Evolutionary conservation across 2,888 invertebrate genomes (phyloP), one percentile per base, ranked within the genome.

Genomic region (Hedya salicella): DNA sequence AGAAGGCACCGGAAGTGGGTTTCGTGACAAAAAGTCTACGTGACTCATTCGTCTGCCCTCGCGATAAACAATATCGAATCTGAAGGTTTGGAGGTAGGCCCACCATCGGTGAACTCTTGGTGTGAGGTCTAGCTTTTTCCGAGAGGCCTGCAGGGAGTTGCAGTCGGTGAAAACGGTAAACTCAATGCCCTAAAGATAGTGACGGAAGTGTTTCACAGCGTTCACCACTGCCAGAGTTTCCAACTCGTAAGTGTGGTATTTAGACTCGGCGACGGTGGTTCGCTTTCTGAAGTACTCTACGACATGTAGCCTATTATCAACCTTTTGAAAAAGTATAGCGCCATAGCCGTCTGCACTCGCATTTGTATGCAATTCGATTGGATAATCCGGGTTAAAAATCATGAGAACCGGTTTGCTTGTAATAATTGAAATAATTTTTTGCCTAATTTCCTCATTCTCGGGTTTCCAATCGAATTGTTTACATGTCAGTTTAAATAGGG

Each of bases 31-130:
- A 25, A 25, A 25, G 6, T 25, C 25, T 3, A 6, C 25, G 6
- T 25, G 59, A 36, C n/a, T 9, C 59, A 59, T 59, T 9, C 3
- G 6, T 19, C 48, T 59, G n/a, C 59, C 59, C 11, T 9, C n/a
- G 5, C 46, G 9, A 11, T 60, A 36, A 9, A 48, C 13, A 11
- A 60, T 39, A 11, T 60, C 59, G 11, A 60, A 60, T 2, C 49
- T 39, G 25, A 60, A 60, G 3, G 14, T n/a, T 17, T 60, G 59
- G 0, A 60, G 32, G 9, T 40, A 59, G 1, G 21, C 36, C 48
- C 59, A 59, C 59, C 59, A 59, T 13, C 59, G 36, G 21, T 59
- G 59, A 2, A 49, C 59, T 1, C 59, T n/a, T 0, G 59, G 59
- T 3, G 59, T 59, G 1, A 59, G 14, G 11, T 49, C 59, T 1